Evolutionary conservation across 2,888 invertebrate genomes (phyloP).

Genomic region (Muscina levida): DNA sequence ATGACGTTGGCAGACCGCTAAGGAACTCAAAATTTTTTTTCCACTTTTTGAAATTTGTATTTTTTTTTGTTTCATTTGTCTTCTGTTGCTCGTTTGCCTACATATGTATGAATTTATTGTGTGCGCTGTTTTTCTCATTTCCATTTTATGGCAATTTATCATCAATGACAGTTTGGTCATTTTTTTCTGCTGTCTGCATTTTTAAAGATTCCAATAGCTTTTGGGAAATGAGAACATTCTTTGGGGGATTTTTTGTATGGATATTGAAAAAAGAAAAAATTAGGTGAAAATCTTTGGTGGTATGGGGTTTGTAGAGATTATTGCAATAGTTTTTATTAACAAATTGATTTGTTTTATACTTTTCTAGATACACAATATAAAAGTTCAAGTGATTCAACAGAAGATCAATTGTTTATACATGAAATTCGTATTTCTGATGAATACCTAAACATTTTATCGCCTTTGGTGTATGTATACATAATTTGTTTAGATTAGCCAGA

Average conservation of each 20-base stretch:
- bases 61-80: too few relatives aligned
- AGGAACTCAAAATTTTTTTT: too few relatives aligned
- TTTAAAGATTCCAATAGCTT: not conserved
- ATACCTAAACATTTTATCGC: not conserved
- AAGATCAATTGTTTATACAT: not conserved
- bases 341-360: constrained; percentile 16
- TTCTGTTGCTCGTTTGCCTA: too few relatives aligned
- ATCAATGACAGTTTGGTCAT: constrained; percentile 6
- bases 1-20: too few relatives aligned
- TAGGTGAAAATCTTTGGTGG: not conserved
- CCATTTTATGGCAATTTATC: constrained; percentile 21
- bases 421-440: not conserved
- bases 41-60: too few relatives aligned
- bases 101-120: too few relatives aligned
- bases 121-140: too few relatives aligned
- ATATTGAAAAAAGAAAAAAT: not conserved
- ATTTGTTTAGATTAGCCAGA: too few relatives aligned
- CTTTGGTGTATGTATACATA: too few relatives aligned
- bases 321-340: not conserved
- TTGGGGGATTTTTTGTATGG: not conserved
- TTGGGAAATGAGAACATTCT: not conserved
- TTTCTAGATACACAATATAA: not conserved
- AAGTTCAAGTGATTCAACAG: not conserved
- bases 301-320: not conserved
- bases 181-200: too few relatives aligned